Conservation (phyloP, 2,888 invertebrate genomes). For the Xanthorhoe spadicearia region DNA sequence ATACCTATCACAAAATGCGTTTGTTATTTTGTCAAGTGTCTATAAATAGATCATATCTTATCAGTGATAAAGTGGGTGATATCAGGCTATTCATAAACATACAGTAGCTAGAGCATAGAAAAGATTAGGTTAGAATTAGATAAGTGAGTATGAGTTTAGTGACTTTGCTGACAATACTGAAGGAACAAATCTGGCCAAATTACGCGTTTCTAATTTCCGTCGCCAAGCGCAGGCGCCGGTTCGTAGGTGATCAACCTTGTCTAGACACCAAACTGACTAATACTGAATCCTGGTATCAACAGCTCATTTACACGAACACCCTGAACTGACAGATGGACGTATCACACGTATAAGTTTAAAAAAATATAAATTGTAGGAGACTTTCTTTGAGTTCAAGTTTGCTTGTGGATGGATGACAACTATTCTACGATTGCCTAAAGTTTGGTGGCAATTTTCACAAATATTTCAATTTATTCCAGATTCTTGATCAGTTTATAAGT, state of each 20-base stretch:
- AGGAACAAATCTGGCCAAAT: slow-evolving; percentile 16
- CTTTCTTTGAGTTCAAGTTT: not conserved
- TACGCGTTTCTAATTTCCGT: slow-evolving; percentile 16
- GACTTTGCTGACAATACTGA: not conserved
- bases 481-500: no score
- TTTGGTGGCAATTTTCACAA: no score
- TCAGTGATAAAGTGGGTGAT: slow-evolving; percentile 9
- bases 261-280: slow-evolving; percentile 58
- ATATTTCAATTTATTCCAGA: no score
- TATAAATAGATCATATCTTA: slow-evolving; percentile 5
- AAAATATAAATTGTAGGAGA: not conserved
- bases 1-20: not conserved
- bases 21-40: not conserved
- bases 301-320: slow-evolving; percentile 21
- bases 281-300: slow-evolving; percentile 37
- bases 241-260: slow-evolving; percentile 56
- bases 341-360: not conserved
- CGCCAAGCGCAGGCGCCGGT: slow-evolving; percentile 47
- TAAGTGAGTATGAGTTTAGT: not conserved
- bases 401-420: not conserved
- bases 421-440: no score
- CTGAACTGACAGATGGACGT: slow-evolving; percentile 21
- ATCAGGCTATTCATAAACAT: slow-evolving; percentile 8
- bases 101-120: not conserved
- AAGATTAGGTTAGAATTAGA: not conserved